phyloP scores from a whole-genome alignment of 2,113 vertebrate species.

The Pseudolaguvia tuberculata region DNA sequence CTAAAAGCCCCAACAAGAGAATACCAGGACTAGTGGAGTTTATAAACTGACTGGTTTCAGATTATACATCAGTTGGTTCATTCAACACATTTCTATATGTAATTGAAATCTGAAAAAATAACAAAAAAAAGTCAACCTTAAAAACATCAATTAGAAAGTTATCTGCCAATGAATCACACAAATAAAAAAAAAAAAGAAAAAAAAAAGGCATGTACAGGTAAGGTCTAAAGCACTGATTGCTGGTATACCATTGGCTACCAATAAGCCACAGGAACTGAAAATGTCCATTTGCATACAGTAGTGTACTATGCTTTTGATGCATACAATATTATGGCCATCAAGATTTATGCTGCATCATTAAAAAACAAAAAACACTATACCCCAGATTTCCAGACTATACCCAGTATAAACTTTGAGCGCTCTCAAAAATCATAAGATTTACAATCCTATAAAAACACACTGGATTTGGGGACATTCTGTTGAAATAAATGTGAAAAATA shows the following conservation, averaged over 20 bases:
- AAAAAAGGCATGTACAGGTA: constrained; percentile 34
- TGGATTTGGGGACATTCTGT: background rate
- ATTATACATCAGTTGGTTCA: constrained; percentile 3
- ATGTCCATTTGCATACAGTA: constrained; percentile 18
- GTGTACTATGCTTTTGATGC: constrained; percentile 22
- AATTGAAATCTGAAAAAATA: constrained; percentile 18
- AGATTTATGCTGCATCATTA: constrained; percentile 7
- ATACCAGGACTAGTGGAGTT: background rate
- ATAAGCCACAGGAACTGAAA: constrained; percentile 4
- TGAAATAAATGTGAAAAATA: background rate
- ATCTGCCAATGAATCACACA: constrained; percentile 15
- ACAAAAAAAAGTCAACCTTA: constrained; percentile 22
- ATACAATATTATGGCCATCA: constrained; percentile 15
- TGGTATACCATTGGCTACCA: background rate
- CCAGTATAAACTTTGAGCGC: constrained; percentile 55
- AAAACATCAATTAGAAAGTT: constrained; percentile 20
- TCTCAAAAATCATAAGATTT: constrained; percentile 32
- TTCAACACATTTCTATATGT: constrained; percentile 1
- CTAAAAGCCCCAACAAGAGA: constrained; percentile 1
- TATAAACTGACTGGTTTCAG: background rate
- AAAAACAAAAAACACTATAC: background rate
- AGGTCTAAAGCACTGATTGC: constrained; percentile 15
- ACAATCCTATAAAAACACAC: constrained; percentile 25
- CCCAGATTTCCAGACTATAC: constrained; percentile 10
- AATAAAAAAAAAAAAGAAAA: constrained; percentile 9